Evolutionary conservation across 2,888 invertebrate genomes (phyloP).

Genomic region (Lepidocyrtoides sp.): DNA sequence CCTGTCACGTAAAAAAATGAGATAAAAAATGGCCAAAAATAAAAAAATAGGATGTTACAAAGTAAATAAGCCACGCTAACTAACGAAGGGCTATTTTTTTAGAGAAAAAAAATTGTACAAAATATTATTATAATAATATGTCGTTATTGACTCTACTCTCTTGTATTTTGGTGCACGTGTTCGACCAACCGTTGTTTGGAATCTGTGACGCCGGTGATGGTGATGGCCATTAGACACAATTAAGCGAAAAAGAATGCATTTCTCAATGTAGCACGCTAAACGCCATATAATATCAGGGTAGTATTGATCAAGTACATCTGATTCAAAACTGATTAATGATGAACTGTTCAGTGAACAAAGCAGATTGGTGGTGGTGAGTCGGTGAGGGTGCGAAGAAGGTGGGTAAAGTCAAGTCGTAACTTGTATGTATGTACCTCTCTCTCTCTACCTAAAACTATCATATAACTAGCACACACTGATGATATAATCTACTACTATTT

Average conservation of each 20-base stretch:
- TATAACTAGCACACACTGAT: no score
- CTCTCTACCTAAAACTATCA: no score
- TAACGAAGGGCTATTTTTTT: no score
- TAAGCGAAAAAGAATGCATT: slow-evolving; percentile 28
- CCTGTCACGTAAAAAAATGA: slow-evolving; percentile 49
- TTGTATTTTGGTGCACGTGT: slow-evolving; percentile 24
- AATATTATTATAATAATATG: no score
- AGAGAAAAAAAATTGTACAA: no score
- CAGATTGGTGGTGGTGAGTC: neutral
- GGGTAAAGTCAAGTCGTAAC: slow-evolving; percentile 20
- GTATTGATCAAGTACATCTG: slow-evolving; percentile 1
- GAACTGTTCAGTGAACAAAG: slow-evolving; percentile 29
- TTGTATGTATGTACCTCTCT: neutral
- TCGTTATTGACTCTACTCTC: no score
- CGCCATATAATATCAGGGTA: neutral
- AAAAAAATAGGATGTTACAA: slow-evolving; percentile 31
- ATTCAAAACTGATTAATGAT: slow-evolving; percentile 29
- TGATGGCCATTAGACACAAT: slow-evolving; percentile 50
- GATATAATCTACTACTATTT: no score
- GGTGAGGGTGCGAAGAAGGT: slow-evolving; percentile 14
- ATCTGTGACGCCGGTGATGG: slow-evolving; percentile 8
- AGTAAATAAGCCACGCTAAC: no score
- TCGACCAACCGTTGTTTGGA: slow-evolving; percentile 24
- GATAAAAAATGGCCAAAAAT: neutral
- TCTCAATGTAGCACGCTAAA: neutral